These are phyloP conservation scores for Pimpla rufipes DNA, from an alignment of 2,888 invertebrate genomes.

Conservation along the genomic window DNA sequence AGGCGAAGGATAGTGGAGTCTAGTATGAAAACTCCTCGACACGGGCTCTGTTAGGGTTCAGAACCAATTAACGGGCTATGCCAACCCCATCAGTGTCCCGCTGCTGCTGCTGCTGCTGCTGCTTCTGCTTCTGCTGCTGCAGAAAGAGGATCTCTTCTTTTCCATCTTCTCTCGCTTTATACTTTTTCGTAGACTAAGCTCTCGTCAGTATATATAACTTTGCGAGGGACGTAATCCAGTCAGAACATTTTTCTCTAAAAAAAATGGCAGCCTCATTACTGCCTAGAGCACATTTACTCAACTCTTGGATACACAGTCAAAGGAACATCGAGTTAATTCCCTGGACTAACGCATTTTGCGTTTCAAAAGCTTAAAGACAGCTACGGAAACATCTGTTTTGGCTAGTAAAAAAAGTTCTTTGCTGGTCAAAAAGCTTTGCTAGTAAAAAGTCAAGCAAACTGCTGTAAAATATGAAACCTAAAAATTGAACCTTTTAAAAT, in stretches of 20 bases:
- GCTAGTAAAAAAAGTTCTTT: too few relatives aligned
- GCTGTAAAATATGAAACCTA: not conserved
- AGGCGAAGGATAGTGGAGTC: constrained; percentile 45
- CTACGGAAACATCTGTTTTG: too few relatives aligned
- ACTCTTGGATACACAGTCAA: not conserved
- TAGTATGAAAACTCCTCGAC: constrained; percentile 53
- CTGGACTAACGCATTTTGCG: not conserved
- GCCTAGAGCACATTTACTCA: not conserved
- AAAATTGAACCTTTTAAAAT: too few relatives aligned
- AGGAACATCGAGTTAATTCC: not conserved
- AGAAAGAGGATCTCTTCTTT: constrained; percentile 10
- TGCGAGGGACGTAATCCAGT: constrained; percentile 1
- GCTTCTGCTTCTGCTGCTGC: constrained; percentile 2
- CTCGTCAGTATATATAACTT: constrained; percentile 2
- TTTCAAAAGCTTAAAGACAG: not conserved
- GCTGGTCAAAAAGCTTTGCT: too few relatives aligned
- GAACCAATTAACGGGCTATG: constrained; percentile 58
- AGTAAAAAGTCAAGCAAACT: not conserved
- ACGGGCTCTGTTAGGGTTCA: constrained; percentile 45
- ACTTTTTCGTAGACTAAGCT: not conserved
- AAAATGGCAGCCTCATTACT: not conserved
- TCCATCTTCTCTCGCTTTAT: constrained; percentile 3
- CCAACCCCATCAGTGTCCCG: constrained; percentile 4
- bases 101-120: not conserved
- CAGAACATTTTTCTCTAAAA: not conserved